A percentile compares a stretch with the other conserved stretches of the same genome.
Conservation (phyloP, 2,797 vertebrate species). For the Monodelphis domestica region DNA sequence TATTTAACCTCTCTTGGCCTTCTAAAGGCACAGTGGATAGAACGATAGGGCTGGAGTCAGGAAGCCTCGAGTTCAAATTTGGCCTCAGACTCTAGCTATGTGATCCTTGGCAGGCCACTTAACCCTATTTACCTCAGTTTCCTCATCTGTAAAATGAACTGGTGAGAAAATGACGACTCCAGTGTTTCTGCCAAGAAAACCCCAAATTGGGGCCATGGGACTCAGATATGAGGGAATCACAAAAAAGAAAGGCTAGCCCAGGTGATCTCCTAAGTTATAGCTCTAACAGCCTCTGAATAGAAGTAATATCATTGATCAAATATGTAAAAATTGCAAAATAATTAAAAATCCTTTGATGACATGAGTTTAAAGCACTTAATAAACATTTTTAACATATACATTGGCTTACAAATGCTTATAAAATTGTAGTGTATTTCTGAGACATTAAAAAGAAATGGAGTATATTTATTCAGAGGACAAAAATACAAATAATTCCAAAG, state of each 20-base stretch:
- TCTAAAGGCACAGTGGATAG: background rate
- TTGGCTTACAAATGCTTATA: no score
- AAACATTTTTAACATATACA: no score
- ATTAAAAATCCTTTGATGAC: slow-evolving; percentile 6
- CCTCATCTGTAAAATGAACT: no score
- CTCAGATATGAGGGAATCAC: background rate
- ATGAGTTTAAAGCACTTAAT: no score
- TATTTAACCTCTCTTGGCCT: background rate
- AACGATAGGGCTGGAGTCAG: background rate
- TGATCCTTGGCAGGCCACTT: background rate
- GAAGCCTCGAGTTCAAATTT: background rate
- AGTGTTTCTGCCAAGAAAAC: no score
- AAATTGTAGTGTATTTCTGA: no score
- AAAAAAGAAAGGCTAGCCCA: background rate
- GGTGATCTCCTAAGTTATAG: background rate
- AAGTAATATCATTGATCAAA: background rate
- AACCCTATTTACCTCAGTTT: no score
- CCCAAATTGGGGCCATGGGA: background rate
- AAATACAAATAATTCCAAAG: background rate
- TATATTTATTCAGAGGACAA: background rate
- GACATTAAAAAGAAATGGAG: background rate
- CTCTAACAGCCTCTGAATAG: background rate
- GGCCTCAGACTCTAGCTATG: background rate
- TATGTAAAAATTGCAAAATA: background rate
- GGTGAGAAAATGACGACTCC: no score